phyloP scores from a whole-genome alignment of 1,140 invertebrate genomes.

The Bradynema listronoti region DNA sequence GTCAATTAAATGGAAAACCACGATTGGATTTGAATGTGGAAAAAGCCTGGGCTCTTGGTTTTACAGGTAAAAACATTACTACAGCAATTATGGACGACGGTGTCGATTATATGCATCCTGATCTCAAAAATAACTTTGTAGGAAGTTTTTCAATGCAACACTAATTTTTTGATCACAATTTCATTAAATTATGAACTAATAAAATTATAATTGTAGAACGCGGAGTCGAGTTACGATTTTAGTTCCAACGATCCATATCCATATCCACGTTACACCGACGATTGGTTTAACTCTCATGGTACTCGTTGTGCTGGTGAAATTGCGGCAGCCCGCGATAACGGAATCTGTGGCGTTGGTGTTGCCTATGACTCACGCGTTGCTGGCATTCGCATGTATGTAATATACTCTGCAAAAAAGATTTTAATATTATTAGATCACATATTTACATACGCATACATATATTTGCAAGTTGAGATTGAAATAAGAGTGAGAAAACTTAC shows the following conservation, averaged over 20 bases:
- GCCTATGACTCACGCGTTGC: slow-evolving; percentile 95
- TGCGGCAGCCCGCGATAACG: slow-evolving; percentile 86
- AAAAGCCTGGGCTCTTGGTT: slow-evolving; percentile 90
- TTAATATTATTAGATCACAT: too few relatives aligned
- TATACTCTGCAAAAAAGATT: too few relatives aligned
- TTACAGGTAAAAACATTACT: slow-evolving; percentile 94
- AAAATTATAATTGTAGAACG: slow-evolving; percentile 69
- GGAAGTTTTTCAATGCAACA: slow-evolving; percentile 62
- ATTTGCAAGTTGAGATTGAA: too few relatives aligned
- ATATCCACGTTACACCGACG: slow-evolving; percentile 87
- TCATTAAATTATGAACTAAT: neutral
- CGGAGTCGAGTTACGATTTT: slow-evolving; percentile 92
- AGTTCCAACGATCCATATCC: slow-evolving; percentile 95
- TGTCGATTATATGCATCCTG: slow-evolving; percentile 98
- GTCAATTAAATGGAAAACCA: slow-evolving; percentile 92
- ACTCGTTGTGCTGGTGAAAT: slow-evolving; percentile 94
- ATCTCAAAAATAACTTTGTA: slow-evolving; percentile 92
- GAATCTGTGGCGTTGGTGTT: slow-evolving; percentile 91
- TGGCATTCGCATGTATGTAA: slow-evolving; percentile 98
- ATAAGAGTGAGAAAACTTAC: too few relatives aligned
- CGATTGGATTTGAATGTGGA: slow-evolving; percentile 94
- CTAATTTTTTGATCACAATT: neutral
- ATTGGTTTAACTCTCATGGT: slow-evolving; percentile 67
- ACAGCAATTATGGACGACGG: slow-evolving; percentile 99
- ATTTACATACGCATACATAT: too few relatives aligned